These are phyloP conservation scores for Lagodon rhomboides DNA, from an alignment of 2,797 vertebrate genomes.

Conservation along the genomic window DNA sequence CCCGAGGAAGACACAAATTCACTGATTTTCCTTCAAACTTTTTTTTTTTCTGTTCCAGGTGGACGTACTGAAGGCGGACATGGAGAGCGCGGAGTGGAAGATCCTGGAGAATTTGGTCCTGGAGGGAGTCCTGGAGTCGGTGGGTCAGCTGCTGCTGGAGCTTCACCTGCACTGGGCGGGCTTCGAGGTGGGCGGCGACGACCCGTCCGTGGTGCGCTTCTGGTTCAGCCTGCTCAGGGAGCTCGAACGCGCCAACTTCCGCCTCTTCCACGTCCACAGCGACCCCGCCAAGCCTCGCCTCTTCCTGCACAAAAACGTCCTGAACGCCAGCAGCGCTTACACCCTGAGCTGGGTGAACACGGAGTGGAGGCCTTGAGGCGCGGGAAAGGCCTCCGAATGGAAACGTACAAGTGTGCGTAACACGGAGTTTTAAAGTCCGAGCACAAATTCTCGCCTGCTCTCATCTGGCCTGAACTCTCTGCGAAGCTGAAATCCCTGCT, in stretches of 20 bases:
- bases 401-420: conserved; percentile 8
- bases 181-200: conserved; percentile 94
- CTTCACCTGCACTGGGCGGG: conserved; percentile 97
- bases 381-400: background rate
- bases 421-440: background rate
- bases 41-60: conserved; percentile 81
- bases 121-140: conserved; percentile 91
- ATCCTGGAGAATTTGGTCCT: conserved; percentile 95
- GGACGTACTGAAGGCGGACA: conserved; percentile 93
- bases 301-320: conserved; percentile 91
- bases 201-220: conserved; percentile 92
- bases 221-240: conserved; percentile 98
- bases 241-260: conserved; percentile 90
- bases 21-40: background rate
- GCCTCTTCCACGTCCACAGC: conserved; percentile 91
- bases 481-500: conserved; percentile 29
- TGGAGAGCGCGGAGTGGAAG: conserved; percentile 98
- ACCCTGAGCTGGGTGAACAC: conserved; percentile 95
- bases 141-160: conserved; percentile 94
- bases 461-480: conserved; percentile 30
- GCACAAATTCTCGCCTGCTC: conserved; percentile 14
- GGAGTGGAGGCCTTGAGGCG: conserved; percentile 82
- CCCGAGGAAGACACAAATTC: background rate
- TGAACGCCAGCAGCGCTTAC: conserved; percentile 94
- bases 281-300: conserved; percentile 89